Base-by-base conservation (phyloP, 1,140 invertebrate species). In the Neotoxoptera formosana region DNA sequence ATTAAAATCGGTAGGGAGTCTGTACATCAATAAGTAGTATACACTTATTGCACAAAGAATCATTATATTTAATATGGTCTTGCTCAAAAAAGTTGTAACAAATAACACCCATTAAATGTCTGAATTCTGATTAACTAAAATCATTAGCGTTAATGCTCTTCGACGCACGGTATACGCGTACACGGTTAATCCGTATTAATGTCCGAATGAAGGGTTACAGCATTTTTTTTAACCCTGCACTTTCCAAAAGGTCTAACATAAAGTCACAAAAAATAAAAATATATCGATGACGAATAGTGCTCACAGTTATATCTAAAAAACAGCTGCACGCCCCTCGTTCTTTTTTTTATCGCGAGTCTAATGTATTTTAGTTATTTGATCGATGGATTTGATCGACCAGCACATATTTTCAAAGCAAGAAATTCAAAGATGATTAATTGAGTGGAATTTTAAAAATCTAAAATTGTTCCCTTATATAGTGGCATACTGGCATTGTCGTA, bases 341-440 rank as follows among this genome's bases (percentile, higher is more conserved):
- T 76, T 76, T 76, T 56, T 56, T 76, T 34, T 7, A n/a, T 7
- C 4, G 14, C n/a, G 30, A 14, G 14, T 76, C n/a, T 76, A 76
- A 76, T 34, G 11, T 76, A n/a, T n/a, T 76, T 76, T 76, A 1
- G n/a, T n/a, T n/a, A 67, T 67, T 67, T 67, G 60, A 67, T 14
- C 4, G 60, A 76, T 76, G 60, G n/a, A n/a, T 76, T 76, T 14
- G 60, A 76, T n/a, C 17, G 30, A 76, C n/a, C 60, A 76, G 60
- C 60, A 76, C 30, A n/a, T 76, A 76, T 76, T 76, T 76, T n/a
- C n/a, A 76, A 76, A 76, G 60, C n/a, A 76, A n/a, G 14, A 76
- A 76, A 76, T 76, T 76, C n/a, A 76, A n/a, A 76, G 30, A 76
- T 76, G 30, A 67, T 67, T 67, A n/a, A 67, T 67, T 67, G 60